A percentile compares a stretch with the other conserved stretches of the same genome.
phyloP scores from a whole-genome alignment of 1,140 invertebrate genomes.

The Schlechtendalia chinensis region DNA sequence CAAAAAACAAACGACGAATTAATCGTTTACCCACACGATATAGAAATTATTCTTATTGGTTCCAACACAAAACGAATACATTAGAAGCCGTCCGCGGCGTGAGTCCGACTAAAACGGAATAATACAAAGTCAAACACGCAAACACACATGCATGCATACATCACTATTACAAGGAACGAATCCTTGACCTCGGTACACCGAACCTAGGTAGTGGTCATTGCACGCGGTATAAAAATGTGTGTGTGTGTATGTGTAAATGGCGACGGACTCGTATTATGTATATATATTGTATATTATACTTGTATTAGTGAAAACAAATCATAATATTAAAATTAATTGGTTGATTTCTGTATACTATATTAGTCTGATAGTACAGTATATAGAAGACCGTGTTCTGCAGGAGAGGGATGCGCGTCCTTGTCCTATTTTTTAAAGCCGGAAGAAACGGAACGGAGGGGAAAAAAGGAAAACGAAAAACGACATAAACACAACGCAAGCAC shows the following conservation, averaged over 20 bases:
- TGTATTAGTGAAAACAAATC: neutral
- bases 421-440: too few species aligned
- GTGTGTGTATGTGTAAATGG: too few species aligned
- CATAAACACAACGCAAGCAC: neutral
- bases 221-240: neutral
- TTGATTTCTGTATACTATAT: too few species aligned
- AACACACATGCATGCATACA: neutral
- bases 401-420: too few species aligned
- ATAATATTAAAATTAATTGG: too few species aligned
- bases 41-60: neutral
- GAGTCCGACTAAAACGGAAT: neutral
- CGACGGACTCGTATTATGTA: neutral
- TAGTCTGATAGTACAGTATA: too few species aligned
- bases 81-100: neutral
- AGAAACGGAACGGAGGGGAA: too few species aligned
- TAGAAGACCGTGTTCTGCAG: too few species aligned
- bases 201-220: neutral
- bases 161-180: neutral
- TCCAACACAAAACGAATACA: conserved; percentile 22
- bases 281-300: neutral
- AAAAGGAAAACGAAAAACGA: neutral
- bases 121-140: neutral
- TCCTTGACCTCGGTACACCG: conserved; percentile 11
- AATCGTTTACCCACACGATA: neutral
- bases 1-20: too few species aligned